Conservation (phyloP, 92 coral and sea anemone genomes). For the Muricea muricata region DNA sequence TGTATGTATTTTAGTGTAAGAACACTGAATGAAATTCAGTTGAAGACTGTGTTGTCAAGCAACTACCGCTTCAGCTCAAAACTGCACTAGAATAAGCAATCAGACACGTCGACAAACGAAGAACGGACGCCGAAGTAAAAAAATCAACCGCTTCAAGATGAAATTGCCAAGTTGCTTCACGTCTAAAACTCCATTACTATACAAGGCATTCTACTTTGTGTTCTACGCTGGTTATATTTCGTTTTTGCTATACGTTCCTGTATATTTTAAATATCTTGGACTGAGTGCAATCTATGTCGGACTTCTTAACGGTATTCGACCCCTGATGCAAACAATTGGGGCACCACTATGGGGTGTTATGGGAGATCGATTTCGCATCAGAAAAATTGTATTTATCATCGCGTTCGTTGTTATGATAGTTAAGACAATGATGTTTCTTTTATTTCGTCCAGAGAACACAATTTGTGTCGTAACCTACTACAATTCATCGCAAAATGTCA, state of each 20-base stretch:
- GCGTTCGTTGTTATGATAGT: conserved; percentile 39
- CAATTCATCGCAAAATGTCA: conserved; percentile 5
- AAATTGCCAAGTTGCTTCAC: not conserved
- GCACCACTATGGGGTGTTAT: conserved; percentile 98
- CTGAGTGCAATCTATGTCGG: conserved; percentile 99
- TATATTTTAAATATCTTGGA: conserved; percentile 94
- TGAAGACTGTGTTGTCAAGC: not conserved
- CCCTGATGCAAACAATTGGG: conserved; percentile 92
- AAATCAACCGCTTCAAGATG: not conserved
- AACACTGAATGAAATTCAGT: not conserved
- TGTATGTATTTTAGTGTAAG: not conserved
- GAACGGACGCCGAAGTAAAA: not conserved
- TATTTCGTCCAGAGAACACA: conserved; percentile 37
- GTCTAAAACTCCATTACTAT: conserved; percentile 40
- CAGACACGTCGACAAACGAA: not conserved
- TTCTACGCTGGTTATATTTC: conserved; percentile 91
- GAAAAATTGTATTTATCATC: conserved; percentile 84
- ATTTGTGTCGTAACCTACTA: conserved; percentile 29
- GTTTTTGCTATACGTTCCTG: conserved; percentile 89
- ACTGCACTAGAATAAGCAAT: not conserved
- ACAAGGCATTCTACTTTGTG: conserved; percentile 94
- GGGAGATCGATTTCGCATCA: conserved; percentile 90
- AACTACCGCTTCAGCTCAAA: conserved; percentile 1
- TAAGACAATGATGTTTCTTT: conserved; percentile 32
- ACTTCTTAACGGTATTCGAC: conserved; percentile 86